Base-by-base conservation (phyloP, 2,113 vertebrate genomes). In the Leucoraja erinaceus region DNA sequence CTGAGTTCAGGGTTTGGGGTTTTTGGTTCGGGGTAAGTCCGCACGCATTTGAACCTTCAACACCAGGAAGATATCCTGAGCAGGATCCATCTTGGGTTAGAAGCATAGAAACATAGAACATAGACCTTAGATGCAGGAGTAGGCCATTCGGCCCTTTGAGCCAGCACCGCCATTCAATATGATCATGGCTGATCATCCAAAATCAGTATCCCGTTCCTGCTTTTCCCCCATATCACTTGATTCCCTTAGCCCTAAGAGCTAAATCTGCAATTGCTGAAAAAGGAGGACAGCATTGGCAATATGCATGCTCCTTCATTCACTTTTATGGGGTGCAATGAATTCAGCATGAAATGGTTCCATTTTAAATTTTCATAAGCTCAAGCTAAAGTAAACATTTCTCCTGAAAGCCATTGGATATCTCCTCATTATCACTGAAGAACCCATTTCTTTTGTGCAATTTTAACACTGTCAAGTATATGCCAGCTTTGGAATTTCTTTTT, bases 321-420 rank as follows among this genome's bases (percentile, higher is more conserved):
- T 72, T 88, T 88, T 88, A 31, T 88, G 16, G 28, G 59, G 28
- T 88, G 4, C 59, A 28, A 5, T 54, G 47, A 47, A 74, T 91
- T 91, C 18, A 28, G 9, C 2, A 28, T 28, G 66, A 72, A 91
- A 91, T 38, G 16, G 68, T 47, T 72, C 38, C 3, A 31, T 70
- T 70, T 70, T 20, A 70, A 61, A 72, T 91, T 72, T 33, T 91
- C 33, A 22, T 91, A 72, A 91, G 10, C 38, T 91, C 68, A 91
- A 25, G 22, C 61, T 54, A 72, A 70, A 12, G 31, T 68, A 68
- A 9, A 91, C 18, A 74, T 20, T 72, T 72, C 18, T 72, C 70
- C 70, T 20, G 22, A 22, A 0, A 72, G 18, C 18, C 70, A 72
- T 72, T 72, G 18, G 70, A 22, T 72, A 72, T 70, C n/a, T 33